Evolutionary conservation across 2,113 vertebrate genomes (phyloP).

Genomic region (Pipra filicauda): DNA sequence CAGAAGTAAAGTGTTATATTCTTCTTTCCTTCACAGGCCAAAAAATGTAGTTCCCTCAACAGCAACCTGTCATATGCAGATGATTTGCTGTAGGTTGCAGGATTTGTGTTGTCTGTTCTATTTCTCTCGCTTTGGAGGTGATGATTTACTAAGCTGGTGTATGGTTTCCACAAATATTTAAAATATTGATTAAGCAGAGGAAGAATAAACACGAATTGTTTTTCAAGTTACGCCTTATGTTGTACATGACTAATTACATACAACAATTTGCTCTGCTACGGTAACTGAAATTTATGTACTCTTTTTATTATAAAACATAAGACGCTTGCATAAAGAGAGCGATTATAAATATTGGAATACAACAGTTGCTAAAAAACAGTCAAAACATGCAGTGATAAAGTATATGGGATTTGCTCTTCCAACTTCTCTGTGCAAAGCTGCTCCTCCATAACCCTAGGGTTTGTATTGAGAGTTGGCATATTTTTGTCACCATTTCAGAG

Average conservation of each 20-base stretch:
- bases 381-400: constrained; percentile 1
- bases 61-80: not conserved
- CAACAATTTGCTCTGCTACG: constrained; percentile 54
- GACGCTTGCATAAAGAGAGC: constrained; percentile 47
- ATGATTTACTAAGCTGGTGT: constrained; percentile 34
- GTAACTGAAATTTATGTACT: constrained; percentile 66
- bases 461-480: not conserved
- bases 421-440: not conserved
- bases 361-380: constrained; percentile 56
- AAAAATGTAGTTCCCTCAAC: not conserved
- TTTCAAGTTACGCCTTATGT: constrained; percentile 58
- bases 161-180: constrained; percentile 65
- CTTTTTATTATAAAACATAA: constrained; percentile 67
- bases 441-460: not conserved
- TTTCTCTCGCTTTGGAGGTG: not conserved
- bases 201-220: constrained; percentile 64
- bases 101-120: constrained; percentile 15
- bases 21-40: not conserved
- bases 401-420: not conserved
- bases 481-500: constrained; percentile 12
- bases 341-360: constrained; percentile 62
- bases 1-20: not conserved
- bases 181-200: constrained; percentile 67
- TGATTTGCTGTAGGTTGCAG: not conserved
- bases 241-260: constrained; percentile 67